phyloP scores from a whole-genome alignment of 53 echinoderm and acorn worm genomes.

The Temnopleurus reevesii region DNA sequence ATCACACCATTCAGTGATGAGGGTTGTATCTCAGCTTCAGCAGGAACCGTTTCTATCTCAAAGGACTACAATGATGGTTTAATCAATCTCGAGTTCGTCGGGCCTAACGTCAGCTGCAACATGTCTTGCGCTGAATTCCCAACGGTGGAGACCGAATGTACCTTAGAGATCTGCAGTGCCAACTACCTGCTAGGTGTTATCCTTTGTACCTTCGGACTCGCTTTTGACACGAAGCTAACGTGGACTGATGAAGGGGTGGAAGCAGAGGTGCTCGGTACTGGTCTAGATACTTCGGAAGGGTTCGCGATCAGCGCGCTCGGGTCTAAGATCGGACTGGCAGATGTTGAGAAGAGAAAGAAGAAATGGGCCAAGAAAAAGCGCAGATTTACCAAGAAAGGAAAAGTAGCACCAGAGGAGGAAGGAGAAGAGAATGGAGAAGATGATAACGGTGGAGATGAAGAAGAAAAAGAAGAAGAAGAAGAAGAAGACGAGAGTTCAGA shows the following conservation, averaged over 20 bases:
- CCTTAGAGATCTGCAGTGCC: slow-evolving; percentile 13
- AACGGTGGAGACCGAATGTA: neutral
- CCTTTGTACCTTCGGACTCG: neutral
- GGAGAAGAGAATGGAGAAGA: neutral
- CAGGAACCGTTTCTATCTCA: neutral
- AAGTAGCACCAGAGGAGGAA: neutral
- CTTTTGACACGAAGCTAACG: neutral
- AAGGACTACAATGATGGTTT: neutral
- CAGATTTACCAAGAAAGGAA: neutral
- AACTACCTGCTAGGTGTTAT: neutral
- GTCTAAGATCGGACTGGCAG: neutral
- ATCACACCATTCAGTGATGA: neutral
- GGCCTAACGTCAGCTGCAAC: neutral
- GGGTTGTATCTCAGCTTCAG: neutral
- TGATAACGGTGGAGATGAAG: neutral
- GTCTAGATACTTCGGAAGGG: neutral
- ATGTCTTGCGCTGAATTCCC: neutral
- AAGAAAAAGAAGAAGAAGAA: neutral
- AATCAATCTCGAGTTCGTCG: neutral
- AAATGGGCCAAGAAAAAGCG: neutral
- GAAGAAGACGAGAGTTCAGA: too few species aligned
- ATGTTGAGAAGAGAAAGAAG: neutral
- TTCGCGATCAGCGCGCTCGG: neutral
- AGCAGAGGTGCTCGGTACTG: neutral
- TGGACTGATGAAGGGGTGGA: neutral